These are phyloP conservation scores for Condylura cristata DNA, from an alignment of 2,113 vertebrate species.

Conservation along the genomic window DNA sequence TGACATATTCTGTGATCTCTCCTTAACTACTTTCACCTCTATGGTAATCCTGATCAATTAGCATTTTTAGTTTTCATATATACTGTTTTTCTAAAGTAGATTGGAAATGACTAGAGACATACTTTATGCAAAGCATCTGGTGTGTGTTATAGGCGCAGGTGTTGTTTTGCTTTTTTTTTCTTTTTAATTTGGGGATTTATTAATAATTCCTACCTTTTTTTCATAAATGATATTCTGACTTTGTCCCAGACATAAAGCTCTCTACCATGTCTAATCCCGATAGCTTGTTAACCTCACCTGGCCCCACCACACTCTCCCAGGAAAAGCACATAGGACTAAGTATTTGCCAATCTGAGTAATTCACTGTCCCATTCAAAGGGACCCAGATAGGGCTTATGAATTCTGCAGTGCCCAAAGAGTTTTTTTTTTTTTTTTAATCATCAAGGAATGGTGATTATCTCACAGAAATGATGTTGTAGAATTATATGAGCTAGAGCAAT, in stretches of 20 bases:
- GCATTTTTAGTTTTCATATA: too few species aligned
- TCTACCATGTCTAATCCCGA: neutral
- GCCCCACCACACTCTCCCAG: neutral
- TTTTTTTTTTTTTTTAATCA: neutral
- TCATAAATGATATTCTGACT: neutral
- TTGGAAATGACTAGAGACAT: neutral
- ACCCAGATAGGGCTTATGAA: neutral
- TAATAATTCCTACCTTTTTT: neutral
- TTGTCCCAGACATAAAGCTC: neutral
- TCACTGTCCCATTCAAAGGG: neutral
- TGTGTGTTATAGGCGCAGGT: neutral
- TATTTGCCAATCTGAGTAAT: neutral
- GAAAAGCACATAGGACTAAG: neutral
- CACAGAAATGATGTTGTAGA: neutral
- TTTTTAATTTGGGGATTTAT: neutral
- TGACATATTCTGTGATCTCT: neutral
- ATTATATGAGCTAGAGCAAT: neutral
- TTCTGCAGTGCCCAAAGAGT: neutral
- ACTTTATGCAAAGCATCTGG: neutral
- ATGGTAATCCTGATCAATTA: neutral
- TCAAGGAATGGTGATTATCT: neutral
- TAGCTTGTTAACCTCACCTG: neutral
- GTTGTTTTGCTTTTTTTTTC: neutral
- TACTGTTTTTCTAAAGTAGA: neutral
- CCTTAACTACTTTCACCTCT: neutral